Base-by-base conservation (phyloP, 2,797 vertebrate genomes). In the Cynodonichthys magdalenae region DNA sequence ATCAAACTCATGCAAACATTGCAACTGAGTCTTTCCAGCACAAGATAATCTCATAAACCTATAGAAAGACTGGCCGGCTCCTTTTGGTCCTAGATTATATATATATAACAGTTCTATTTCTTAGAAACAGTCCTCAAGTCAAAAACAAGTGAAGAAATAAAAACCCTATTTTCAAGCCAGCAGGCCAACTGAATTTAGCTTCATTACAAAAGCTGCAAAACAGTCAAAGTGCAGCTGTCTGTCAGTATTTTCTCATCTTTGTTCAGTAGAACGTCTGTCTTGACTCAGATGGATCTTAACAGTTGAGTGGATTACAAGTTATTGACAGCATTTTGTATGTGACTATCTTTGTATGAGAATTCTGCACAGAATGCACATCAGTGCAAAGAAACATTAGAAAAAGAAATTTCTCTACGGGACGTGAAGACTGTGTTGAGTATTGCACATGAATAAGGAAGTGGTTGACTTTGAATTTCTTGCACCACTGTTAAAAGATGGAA, bases 41-140 rank as follows among this genome's bases (percentile, higher is more conserved):
- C 69, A 71, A 6, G 66, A 75, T 51, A 72, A 80, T 80, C 66
- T 76, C 67, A 67, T 56, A 63, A 39, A 71, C 54, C 45, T 20
- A 53, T 19, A 80, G 45, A 78, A 58, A 71, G 31, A 72, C 50
- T 69, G 66, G 19, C 53, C 62, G 59, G 63, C 66, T 63, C 45
- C 52, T 39, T n/a, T 63, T 28, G 28, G 69, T 59, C 50, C 59
- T 63, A 19, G 41, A 52, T 77, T 27, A 63, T 36, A 75, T 27
- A 63, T 36, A 75, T 66, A 75, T 54, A 87, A 82, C 81, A 91
- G 79, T 77, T 87, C 81, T 77, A n/a, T 66, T 66, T 79, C 74
- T 70, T 69, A 73, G 71, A 81, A 92, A 93, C 90, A 92, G 91
- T 92, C 89, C 76, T 88, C 42, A 79, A 88, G 86, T 89, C 82